A percentile compares a stretch with the other conserved stretches of the same genome.
Conservation (phyloP, 2,113 vertebrate species). For the Hemibagrus wyckioides region DNA sequence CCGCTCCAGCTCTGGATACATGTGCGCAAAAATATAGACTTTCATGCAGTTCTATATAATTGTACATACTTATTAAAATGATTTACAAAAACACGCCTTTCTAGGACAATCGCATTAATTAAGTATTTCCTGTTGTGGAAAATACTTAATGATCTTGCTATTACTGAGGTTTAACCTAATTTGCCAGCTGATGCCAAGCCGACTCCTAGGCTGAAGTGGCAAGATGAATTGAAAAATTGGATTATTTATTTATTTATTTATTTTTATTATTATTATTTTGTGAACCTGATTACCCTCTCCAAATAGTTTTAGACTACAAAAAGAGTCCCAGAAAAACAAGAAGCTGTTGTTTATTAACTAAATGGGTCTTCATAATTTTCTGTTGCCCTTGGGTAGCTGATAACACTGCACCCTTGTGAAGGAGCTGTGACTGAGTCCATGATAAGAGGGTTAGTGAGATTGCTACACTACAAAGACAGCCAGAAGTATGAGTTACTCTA, state of each 20-base stretch:
- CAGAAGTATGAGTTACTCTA: conserved; percentile 25
- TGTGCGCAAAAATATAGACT: conserved; percentile 35
- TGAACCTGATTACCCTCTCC: background rate
- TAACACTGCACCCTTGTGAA: conserved; percentile 9
- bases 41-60: background rate
- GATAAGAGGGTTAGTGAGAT: background rate
- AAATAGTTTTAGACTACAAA: background rate
- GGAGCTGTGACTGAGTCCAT: conserved; percentile 3
- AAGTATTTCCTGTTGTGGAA: background rate
- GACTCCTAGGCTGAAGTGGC: background rate
- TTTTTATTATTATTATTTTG: background rate
- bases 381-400: conserved; percentile 21
- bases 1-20: conserved; percentile 87
- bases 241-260: background rate
- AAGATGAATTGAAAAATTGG: background rate
- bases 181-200: background rate
- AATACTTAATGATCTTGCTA: background rate
- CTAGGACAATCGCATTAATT: background rate
- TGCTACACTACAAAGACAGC: background rate
- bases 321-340: background rate
- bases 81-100: background rate
- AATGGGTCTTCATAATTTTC: conserved; percentile 1
- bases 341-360: conserved; percentile 2
- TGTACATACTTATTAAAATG: background rate
- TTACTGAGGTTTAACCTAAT: background rate